Evolutionary conservation across 2,113 vertebrate species (phyloP).

Genomic region (Donacobius atricapilla): DNA sequence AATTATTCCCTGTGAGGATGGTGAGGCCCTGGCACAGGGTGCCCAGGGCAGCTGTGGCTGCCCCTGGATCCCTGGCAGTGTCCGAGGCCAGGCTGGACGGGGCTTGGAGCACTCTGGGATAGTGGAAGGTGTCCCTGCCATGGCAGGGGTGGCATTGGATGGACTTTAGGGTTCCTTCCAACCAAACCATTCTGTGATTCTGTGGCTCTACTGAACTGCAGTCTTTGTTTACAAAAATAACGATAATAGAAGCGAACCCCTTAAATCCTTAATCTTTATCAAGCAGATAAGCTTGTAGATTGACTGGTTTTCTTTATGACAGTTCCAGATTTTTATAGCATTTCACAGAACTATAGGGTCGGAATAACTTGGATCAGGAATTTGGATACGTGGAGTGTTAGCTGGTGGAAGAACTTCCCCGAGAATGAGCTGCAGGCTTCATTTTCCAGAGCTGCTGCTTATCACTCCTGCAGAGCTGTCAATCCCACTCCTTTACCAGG

Average conservation of each 20-base stretch:
- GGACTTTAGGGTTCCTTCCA: rapidly evolving
- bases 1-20: background rate
- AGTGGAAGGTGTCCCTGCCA: background rate
- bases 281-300: background rate
- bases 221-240: background rate
- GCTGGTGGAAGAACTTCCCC: background rate
- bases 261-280: background rate
- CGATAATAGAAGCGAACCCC: background rate
- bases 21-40: background rate
- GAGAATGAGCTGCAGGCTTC: background rate
- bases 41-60: background rate
- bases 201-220: background rate
- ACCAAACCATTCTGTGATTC: background rate
- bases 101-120: background rate
- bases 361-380: background rate
- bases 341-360: background rate
- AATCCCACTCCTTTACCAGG: background rate
- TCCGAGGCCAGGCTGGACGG: rapidly evolving
- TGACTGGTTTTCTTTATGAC: background rate
- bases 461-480: conserved; percentile 14
- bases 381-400: rapidly evolving
- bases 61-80: background rate
- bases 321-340: background rate
- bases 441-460: background rate
- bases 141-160: background rate